Percentiles rank a stretch among this genome's conserved stretches.
Conservation (phyloP, 2,113 vertebrate genomes). For the Saimiri boliviensis region DNA sequence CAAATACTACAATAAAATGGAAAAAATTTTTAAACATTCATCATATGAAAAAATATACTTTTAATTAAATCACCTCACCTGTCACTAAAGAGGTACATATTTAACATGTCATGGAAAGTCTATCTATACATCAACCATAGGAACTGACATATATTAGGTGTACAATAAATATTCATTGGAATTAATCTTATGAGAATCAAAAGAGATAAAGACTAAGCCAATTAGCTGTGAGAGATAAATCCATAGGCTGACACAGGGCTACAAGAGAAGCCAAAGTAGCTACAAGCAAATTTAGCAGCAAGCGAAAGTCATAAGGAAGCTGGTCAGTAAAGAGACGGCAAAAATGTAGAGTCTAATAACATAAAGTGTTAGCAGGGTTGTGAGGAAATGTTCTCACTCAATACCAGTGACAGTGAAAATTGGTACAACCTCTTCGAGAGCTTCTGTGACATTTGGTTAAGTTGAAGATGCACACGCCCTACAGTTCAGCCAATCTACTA, state of each 20-base stretch:
- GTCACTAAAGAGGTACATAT: not conserved
- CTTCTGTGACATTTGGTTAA: not conserved
- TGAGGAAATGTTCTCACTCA: constrained; percentile 42
- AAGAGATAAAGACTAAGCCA: not conserved
- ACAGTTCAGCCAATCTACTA: not conserved
- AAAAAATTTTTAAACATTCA: not conserved
- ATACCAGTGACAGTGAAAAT: not conserved
- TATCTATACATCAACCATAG: not conserved
- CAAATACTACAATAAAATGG: constrained; percentile 21
- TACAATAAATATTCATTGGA: not conserved
- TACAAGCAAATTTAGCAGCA: constrained; percentile 32
- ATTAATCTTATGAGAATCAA: constrained; percentile 17
- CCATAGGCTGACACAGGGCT: not conserved
- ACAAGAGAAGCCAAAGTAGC: constrained; percentile 16
- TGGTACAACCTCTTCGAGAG: not conserved
- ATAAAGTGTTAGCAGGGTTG: constrained; percentile 32
- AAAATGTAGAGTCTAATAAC: not conserved
- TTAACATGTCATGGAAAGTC: not conserved
- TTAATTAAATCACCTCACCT: constrained; percentile 39
- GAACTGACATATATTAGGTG: not conserved
- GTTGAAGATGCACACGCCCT: not conserved
- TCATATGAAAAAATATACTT: constrained; percentile 10
- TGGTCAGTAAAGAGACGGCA: constrained; percentile 44
- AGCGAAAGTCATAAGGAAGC: constrained; percentile 36
- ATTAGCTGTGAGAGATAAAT: not conserved